Conservation (phyloP, 2,113 vertebrate species). For the Peromyscus polionotus region DNA sequence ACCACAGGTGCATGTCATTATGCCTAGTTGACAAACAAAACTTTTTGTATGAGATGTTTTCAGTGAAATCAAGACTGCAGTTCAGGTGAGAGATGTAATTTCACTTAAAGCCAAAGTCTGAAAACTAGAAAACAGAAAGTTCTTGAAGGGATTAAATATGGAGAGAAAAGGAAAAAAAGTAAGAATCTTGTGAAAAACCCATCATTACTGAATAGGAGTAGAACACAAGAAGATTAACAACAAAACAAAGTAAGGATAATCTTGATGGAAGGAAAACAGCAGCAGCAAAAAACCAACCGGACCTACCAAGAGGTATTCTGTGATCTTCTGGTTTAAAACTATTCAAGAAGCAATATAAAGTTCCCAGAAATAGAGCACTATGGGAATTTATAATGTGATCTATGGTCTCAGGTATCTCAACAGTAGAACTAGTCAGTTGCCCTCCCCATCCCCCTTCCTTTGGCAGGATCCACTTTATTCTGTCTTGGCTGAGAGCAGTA, state of each 20-base stretch:
- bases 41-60: slow-evolving; percentile 39
- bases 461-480: slow-evolving; percentile 68
- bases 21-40: background rate
- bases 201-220: background rate
- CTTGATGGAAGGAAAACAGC: slow-evolving; percentile 30
- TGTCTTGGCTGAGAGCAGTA: slow-evolving; percentile 46
- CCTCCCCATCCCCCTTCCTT: background rate
- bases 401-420: background rate
- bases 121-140: slow-evolving; percentile 48
- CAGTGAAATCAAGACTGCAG: slow-evolving; percentile 18
- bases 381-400: slow-evolving; percentile 2
- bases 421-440: background rate
- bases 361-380: background rate
- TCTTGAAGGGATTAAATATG: slow-evolving; percentile 19
- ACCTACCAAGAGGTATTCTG: background rate
- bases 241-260: background rate
- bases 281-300: background rate
- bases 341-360: background rate
- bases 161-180: slow-evolving; percentile 37
- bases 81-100: slow-evolving; percentile 28
- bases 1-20: background rate
- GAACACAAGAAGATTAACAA: background rate
- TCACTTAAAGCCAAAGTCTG: background rate
- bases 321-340: background rate
- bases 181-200: slow-evolving; percentile 29